Base-by-base conservation (phyloP, 2,888 invertebrate species). In the Tyria jacobaeae region DNA sequence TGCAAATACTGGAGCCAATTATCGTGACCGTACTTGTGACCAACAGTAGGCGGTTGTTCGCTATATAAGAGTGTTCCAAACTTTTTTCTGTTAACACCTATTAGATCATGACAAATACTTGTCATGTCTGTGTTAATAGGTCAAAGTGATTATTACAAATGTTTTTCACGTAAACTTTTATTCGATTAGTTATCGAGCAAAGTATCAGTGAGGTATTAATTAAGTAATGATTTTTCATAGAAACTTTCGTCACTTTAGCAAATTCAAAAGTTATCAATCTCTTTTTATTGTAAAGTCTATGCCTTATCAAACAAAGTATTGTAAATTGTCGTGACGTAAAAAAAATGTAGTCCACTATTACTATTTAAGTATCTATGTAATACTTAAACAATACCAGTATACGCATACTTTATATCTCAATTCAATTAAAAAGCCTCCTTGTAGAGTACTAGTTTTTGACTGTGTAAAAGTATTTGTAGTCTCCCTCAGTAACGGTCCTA, bases 1-100 rank as follows among this genome's bases (percentile, higher is more conserved):
- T 77, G 79, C 61, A 71, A 79, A 79, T 79, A 72, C 53, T 48
- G 58, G 54, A 47, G 53, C 52, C 77, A 77, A 77, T 75, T 78
- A 78, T 70, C 73, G 60, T 58, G 57, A 57, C 71, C 73, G 70
- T 75, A 77, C 68, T 68, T 55, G 67, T 63, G 55, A 39, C 51
- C 60, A 69, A 62, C 66, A 57, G 78, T 73, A 73, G 78, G 76
- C 71, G 77, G 65, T 64, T 57, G 60, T 66, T 55, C 49, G 52
- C 56, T 65, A 60, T 58, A 64, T 59, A 54, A 50, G 53, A 60
- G 78, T 58, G 37, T 73, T 71, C 68, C 78, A 77, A 78, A 78
- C 68, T 78, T 78, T 75, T 59, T 54, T 55, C 50, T 57, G 65
- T 70, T 64, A 57, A 64, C 72, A 71, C 73, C 55, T 71, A 64